These are phyloP conservation scores for Tokudaia tokunoshimensis DNA, from an alignment of 2,797 vertebrate species.

Conservation along the genomic window DNA sequence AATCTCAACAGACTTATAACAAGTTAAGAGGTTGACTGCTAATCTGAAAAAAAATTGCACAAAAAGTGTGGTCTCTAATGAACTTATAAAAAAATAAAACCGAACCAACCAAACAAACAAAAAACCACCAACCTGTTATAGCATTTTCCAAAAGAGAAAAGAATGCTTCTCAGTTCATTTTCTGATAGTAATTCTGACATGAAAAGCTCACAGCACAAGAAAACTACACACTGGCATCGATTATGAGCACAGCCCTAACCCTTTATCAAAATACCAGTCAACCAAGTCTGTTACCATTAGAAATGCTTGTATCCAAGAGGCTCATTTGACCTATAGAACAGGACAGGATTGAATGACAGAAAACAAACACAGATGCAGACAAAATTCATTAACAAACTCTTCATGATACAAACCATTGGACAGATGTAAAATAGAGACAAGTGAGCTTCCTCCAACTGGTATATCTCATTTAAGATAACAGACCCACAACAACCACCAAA, in stretches of 20 bases:
- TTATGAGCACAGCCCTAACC: background rate
- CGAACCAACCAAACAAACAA: no score
- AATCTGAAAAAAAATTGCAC: background rate
- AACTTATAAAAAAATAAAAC: background rate
- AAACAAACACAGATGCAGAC: background rate
- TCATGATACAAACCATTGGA: background rate
- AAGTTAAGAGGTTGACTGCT: background rate
- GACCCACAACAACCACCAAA: background rate
- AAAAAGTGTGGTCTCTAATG: background rate
- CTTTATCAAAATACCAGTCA: slow-evolving; percentile 31
- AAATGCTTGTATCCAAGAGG: background rate
- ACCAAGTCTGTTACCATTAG: background rate
- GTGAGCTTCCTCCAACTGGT: background rate
- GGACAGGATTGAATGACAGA: background rate
- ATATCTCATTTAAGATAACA: background rate
- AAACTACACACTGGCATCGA: background rate
- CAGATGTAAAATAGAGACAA: background rate
- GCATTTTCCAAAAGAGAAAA: background rate
- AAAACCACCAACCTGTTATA: background rate
- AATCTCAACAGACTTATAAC: background rate
- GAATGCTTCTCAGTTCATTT: background rate
- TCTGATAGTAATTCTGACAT: background rate
- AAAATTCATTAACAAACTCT: background rate
- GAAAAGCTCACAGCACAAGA: background rate
- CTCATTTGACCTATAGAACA: background rate